Evolutionary conservation across 37 sponge, comb jelly and placozoan species (phyloP), one percentile per base, ranked within the genome.

Genomic region (Bolinopsis microptera): DNA sequence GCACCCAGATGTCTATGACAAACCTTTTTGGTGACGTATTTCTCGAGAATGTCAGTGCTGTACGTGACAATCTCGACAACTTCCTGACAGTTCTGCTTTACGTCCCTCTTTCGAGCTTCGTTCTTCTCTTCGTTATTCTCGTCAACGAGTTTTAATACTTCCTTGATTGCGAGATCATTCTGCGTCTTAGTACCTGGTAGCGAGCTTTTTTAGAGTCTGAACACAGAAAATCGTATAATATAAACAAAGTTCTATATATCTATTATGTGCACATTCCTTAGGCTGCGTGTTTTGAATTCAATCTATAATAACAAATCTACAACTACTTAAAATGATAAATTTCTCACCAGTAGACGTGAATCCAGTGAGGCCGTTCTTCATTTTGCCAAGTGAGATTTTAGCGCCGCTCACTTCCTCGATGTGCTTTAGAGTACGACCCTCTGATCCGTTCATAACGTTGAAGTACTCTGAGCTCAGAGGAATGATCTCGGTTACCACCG

Each of bases 131-230:
- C 38, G 13, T 31, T 82, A 33, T 82, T 82, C 83, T 35, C 38
- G 31, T 35, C 38, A 13, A 86, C 61, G n/a, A 86, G 41, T 22
- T 86, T 86, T 21, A 86, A 27, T 39, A 86, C 90, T 86, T 41
- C 41, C 90, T 28, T 27, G n/a, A 86, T 86, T 21, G 61, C 90
- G 1, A 24, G n/a, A 27, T 86, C 90, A 41, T 41, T 86, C 90
- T 86, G 90, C 39, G 34, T 86, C 90, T 86, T 86, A 18, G 90
- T 86, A 13, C 90, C 90, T 86, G 75, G 5, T 28, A 2, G 75
- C 18, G 75, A 21, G n/a, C n/a, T n/a, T n/a, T n/a, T n/a, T n/a
- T n/a, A n/a, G n/a, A n/a, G n/a, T n/a, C n/a, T n/a, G n/a, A n/a
- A n/a, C n/a, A n/a, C n/a, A n/a, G n/a, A n/a, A n/a, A n/a, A n/a